Percentiles rank a stretch among this genome's conserved stretches.
phyloP scores from a whole-genome alignment of 2,888 invertebrate species.

The Orthosia gothica region DNA sequence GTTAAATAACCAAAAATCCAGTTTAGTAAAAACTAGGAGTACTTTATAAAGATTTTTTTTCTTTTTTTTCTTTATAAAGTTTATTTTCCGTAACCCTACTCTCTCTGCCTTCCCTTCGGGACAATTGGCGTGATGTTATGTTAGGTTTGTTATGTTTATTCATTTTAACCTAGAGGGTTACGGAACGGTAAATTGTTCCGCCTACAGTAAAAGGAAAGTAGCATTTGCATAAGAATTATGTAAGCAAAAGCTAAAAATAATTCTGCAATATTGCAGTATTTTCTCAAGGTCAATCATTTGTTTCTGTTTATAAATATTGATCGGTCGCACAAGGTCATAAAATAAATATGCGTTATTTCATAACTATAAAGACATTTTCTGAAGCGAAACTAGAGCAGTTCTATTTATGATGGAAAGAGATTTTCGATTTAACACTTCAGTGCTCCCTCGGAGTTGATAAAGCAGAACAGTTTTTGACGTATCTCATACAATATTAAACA shows the following conservation, averaged over 20 bases:
- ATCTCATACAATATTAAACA: constrained; percentile 3
- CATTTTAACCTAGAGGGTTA: too few relatives aligned
- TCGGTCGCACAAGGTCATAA: neutral
- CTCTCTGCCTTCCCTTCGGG: too few relatives aligned
- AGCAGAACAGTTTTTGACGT: constrained; percentile 32
- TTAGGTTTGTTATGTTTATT: too few relatives aligned
- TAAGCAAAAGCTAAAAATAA: neutral
- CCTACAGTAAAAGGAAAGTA: neutral
- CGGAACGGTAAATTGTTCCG: neutral
- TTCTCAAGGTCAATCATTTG: constrained; percentile 3
- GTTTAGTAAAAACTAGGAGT: too few relatives aligned
- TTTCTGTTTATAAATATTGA: constrained; percentile 18
- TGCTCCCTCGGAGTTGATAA: constrained; percentile 20
- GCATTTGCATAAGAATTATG: neutral
- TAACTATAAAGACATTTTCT: constrained; percentile 1
- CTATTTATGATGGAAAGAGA: constrained; percentile 13
- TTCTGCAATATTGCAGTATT: neutral
- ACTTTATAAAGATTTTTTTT: too few relatives aligned
- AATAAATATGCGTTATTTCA: neutral
- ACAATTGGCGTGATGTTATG: too few relatives aligned
- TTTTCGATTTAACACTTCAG: constrained; percentile 43
- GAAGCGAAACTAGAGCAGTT: constrained; percentile 5
- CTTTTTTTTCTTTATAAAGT: too few relatives aligned
- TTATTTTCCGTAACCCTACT: too few relatives aligned
- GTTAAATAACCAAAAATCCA: too few relatives aligned